phyloP scores from a whole-genome alignment of 2,797 vertebrate species.

The Sorex maritimensis region DNA sequence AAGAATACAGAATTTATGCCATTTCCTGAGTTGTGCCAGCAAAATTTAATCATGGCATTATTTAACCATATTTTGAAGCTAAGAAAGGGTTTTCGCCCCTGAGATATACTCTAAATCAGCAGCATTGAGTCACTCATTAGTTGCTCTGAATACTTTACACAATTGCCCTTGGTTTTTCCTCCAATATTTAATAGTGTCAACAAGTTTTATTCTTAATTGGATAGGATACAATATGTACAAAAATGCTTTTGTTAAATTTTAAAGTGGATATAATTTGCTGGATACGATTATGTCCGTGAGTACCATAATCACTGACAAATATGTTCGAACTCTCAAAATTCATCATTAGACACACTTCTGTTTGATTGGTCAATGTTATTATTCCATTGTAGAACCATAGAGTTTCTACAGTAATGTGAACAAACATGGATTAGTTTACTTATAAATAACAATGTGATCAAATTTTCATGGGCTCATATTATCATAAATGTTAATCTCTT shows the following conservation, averaged over 20 bases:
- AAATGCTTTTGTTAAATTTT: neutral
- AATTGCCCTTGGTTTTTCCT: neutral
- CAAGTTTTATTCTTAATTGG: neutral
- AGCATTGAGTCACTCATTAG: neutral
- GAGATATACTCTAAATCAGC: neutral
- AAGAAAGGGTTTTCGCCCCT: neutral
- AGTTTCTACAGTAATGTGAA: too few relatives aligned
- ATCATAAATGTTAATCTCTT: too few relatives aligned
- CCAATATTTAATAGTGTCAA: neutral
- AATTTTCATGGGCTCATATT: neutral
- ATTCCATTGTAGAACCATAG: too few relatives aligned
- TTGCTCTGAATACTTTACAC: neutral
- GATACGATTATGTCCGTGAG: neutral
- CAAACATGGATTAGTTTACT: too few relatives aligned
- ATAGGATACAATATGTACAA: neutral
- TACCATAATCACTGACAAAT: neutral
- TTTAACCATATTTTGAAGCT: neutral
- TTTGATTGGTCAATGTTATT: neutral
- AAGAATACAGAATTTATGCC: neutral
- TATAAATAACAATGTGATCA: neutral
- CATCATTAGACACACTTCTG: neutral
- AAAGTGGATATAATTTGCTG: neutral
- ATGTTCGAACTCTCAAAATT: neutral
- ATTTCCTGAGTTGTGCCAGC: neutral
- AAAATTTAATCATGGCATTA: neutral